phyloP scores from a whole-genome alignment of 2,113 vertebrate species.

The Lasiurus borealis region DNA sequence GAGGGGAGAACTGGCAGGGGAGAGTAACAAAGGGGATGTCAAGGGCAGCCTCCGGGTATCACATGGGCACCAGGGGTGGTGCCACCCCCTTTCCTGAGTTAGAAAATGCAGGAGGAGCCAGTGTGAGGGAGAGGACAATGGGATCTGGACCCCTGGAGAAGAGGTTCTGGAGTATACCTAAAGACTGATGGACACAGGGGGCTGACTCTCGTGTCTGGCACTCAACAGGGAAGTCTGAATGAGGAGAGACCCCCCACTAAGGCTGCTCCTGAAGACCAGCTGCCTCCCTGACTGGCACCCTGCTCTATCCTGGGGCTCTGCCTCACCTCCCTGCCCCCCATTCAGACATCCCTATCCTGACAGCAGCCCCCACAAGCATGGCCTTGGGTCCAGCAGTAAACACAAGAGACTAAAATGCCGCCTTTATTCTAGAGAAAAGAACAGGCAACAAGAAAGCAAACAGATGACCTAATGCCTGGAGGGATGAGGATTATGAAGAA shows the following conservation, averaged over 20 bases:
- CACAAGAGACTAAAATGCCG: neutral
- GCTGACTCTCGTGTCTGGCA: neutral
- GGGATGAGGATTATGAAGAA: neutral
- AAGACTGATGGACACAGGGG: accelerated
- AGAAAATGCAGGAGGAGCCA: neutral
- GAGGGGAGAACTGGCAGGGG: neutral
- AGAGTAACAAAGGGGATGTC: neutral
- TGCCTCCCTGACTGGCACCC: neutral
- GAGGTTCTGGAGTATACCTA: neutral
- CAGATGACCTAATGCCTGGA: neutral
- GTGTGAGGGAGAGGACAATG: neutral
- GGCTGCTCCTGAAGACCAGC: neutral
- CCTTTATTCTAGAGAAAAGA: neutral
- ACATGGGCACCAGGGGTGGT: neutral
- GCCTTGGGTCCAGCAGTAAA: neutral
- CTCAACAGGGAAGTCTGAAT: neutral
- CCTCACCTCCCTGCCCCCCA: neutral
- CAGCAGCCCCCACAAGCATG: neutral
- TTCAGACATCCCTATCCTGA: neutral
- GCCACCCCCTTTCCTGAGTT: neutral
- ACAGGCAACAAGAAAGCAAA: neutral
- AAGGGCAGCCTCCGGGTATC: neutral
- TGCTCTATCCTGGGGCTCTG: neutral
- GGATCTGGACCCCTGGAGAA: neutral
- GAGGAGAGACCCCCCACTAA: neutral